Conservation (phyloP, 2,888 invertebrate genomes). For the Bimastos eiseni region DNA sequence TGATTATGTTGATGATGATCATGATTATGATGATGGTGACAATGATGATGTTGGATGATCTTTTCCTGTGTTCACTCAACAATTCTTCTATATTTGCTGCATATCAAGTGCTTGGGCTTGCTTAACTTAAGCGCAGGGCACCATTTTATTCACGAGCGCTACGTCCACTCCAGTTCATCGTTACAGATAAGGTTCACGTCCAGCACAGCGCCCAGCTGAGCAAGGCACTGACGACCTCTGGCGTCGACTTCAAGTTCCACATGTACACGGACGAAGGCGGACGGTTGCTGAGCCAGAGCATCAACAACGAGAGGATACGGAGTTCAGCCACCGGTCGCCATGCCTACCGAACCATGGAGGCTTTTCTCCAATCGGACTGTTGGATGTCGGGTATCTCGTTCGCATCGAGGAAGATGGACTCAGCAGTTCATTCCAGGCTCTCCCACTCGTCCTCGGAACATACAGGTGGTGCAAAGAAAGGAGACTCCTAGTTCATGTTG, state of each 20-base stretch:
- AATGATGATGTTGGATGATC: neutral
- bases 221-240: constrained; percentile 79
- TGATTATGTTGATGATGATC: constrained; percentile 7
- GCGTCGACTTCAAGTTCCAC: constrained; percentile 82
- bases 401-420: neutral
- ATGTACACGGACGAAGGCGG: constrained; percentile 91
- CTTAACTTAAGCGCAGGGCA: no score
- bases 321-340: constrained; percentile 64
- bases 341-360: constrained; percentile 89
- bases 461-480: neutral
- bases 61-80: no score
- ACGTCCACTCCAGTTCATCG: no score
- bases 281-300: constrained; percentile 78
- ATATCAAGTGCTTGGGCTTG: no score
- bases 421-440: neutral
- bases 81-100: no score
- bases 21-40: constrained; percentile 16
- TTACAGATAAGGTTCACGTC: constrained; percentile 83
- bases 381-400: constrained; percentile 33
- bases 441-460: neutral
- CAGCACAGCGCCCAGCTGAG: constrained; percentile 91
- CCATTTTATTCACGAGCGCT: no score
- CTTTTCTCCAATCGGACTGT: constrained; percentile 75
- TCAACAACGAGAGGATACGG: constrained; percentile 48
- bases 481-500: neutral